Evolutionary conservation across 2,888 invertebrate species (phyloP).

Genomic region (Lampropteryx suffumata): DNA sequence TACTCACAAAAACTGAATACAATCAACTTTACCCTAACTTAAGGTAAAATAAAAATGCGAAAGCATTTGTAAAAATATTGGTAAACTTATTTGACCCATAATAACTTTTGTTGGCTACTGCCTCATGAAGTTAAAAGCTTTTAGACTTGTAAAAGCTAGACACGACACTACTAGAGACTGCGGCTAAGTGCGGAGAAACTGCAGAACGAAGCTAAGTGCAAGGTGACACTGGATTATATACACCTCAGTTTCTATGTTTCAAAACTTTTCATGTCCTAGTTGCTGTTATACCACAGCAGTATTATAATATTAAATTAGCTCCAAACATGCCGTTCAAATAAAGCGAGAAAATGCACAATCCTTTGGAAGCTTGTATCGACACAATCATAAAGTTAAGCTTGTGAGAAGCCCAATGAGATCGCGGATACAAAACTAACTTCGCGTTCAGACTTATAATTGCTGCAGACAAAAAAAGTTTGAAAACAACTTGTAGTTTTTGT

Average conservation of each 20-base stretch:
- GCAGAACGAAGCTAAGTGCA: constrained; percentile 14
- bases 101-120: background rate
- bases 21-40: too few species aligned
- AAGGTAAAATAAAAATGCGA: too few species aligned
- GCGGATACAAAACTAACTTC: background rate
- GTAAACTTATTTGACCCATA: background rate
- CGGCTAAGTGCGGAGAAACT: constrained; percentile 13
- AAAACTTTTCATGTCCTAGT: background rate
- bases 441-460: background rate
- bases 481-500: constrained; percentile 23
- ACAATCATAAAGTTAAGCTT: too few species aligned
- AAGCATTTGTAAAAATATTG: too few species aligned
- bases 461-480: background rate
- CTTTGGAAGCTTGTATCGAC: too few species aligned
- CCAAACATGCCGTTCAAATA: background rate
- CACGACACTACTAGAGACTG: background rate
- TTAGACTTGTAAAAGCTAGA: constrained; percentile 4
- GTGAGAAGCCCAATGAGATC: background rate
- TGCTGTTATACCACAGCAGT: too few species aligned
- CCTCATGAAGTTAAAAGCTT: constrained; percentile 12
- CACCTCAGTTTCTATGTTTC: background rate
- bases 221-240: constrained; percentile 14
- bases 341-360: background rate
- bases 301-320: too few species aligned
- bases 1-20: too few species aligned